A percentile compares a stretch with the other conserved stretches of the same genome.
Evolutionary conservation across 2,113 vertebrate species (phyloP).

Genomic region (Shinisaurus crocodilurus): DNA sequence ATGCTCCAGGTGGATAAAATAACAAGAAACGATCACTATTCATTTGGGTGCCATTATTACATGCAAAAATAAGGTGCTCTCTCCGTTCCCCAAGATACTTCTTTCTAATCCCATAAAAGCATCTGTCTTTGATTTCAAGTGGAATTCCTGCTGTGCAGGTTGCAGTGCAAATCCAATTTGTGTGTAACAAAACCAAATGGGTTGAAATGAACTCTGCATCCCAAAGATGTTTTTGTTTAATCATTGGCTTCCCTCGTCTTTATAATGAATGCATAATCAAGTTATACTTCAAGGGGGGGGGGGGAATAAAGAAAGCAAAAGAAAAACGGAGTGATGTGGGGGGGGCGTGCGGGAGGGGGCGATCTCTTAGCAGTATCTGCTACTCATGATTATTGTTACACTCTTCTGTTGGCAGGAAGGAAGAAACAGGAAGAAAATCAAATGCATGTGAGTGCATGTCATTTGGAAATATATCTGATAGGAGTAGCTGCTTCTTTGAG

Average conservation of each 20-base stretch:
- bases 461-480: conserved; percentile 29
- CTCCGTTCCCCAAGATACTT: conserved; percentile 70
- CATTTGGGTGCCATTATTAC: conserved; percentile 64
- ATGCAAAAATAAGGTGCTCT: conserved; percentile 61
- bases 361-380: conserved; percentile 35
- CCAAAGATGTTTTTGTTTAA: conserved; percentile 83
- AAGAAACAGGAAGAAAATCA: conserved; percentile 46
- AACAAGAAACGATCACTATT: conserved; percentile 57
- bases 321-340: conserved; percentile 60
- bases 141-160: conserved; percentile 81
- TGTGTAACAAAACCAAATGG: conserved; percentile 80
- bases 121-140: conserved; percentile 84
- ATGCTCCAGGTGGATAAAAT: conserved; percentile 63
- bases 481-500: conserved; percentile 37
- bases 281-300: conserved; percentile 71
- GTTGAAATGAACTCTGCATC: conserved; percentile 83
- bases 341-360: neutral
- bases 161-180: conserved; percentile 83
- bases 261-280: conserved; percentile 83
- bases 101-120: conserved; percentile 83
- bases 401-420: conserved; percentile 53
- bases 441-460: conserved; percentile 25
- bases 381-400: conserved; percentile 19
- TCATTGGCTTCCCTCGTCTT: conserved; percentile 77
- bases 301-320: conserved; percentile 16